Conservation (phyloP, 2,888 invertebrate genomes). For the Sinelater perroti region DNA sequence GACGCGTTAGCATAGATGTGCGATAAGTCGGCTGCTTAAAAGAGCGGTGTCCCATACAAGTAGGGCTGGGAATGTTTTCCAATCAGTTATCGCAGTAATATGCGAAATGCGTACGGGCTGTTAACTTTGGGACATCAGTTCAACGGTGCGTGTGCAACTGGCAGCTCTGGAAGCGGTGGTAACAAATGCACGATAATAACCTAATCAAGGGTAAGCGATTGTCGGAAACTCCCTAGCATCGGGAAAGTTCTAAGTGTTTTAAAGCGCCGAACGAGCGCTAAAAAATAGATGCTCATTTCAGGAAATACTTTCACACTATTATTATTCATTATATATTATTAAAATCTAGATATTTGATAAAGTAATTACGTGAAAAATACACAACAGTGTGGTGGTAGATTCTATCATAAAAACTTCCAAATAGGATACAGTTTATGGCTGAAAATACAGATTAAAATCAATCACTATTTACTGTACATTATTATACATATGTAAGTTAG, state of each 20-base stretch:
- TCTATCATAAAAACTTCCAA: too few relatives aligned
- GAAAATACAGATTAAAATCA: too few relatives aligned
- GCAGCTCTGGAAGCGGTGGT: constrained; percentile 10
- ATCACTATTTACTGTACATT: too few relatives aligned
- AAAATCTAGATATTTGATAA: too few relatives aligned
- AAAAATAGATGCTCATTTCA: too few relatives aligned
- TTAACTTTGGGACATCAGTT: constrained; percentile 7
- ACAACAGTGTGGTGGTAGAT: too few relatives aligned
- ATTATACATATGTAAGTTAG: too few relatives aligned
- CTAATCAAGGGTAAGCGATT: constrained; percentile 29
- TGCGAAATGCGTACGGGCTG: neutral
- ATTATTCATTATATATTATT: too few relatives aligned
- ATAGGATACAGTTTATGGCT: too few relatives aligned
- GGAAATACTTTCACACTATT: too few relatives aligned
- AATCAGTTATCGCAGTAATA: constrained; percentile 3
- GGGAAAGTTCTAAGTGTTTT: constrained; percentile 9
- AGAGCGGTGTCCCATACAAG: neutral
- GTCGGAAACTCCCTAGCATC: constrained; percentile 13
- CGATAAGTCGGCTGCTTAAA: neutral
- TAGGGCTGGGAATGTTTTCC: too few relatives aligned
- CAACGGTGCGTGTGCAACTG: constrained; percentile 9
- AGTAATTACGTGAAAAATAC: too few relatives aligned
- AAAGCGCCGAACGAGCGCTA: constrained; percentile 5
- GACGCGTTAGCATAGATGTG: neutral
- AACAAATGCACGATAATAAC: constrained; percentile 20